Evolutionary conservation across 2,113 vertebrate genomes (phyloP).

Genomic region (Daboia siamensis): DNA sequence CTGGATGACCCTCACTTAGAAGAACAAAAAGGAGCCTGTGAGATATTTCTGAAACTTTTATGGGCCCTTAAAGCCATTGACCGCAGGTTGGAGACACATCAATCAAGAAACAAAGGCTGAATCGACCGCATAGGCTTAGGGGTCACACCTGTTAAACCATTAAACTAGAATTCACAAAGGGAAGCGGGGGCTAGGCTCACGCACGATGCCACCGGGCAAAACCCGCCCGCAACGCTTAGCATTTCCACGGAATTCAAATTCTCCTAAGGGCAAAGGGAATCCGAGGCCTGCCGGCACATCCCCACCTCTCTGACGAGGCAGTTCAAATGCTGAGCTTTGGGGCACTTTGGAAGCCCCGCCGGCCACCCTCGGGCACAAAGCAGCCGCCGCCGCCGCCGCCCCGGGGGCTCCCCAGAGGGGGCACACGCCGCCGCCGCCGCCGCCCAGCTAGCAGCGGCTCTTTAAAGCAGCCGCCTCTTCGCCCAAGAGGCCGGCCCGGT

Average conservation of each 20-base stretch:
- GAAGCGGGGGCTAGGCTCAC: neutral
- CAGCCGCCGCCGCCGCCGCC: too few relatives aligned
- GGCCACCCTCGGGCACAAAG: neutral
- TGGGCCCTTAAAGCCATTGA: neutral
- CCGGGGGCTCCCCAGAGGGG: too few relatives aligned
- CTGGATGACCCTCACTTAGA: neutral
- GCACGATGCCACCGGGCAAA: neutral
- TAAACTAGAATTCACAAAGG: neutral
- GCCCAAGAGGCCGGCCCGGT: too few relatives aligned
- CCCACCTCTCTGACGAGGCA: neutral
- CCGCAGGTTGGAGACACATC: neutral
- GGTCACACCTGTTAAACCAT: neutral
- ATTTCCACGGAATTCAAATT: neutral
- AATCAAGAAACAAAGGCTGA: neutral
- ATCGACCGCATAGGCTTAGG: neutral
- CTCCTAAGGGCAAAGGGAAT: neutral
- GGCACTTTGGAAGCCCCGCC: neutral
- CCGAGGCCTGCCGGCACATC: neutral
- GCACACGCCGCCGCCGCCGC: too few relatives aligned
- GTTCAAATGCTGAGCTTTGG: too few relatives aligned
- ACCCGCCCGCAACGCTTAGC: accelerated
- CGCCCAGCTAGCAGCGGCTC: too few relatives aligned
- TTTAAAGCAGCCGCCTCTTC: too few relatives aligned
- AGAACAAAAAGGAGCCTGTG: neutral
- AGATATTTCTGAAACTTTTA: neutral